These are phyloP conservation scores for Proctacanthus coquilletti DNA, from an alignment of 1,140 invertebrate species.

Conservation along the genomic window DNA sequence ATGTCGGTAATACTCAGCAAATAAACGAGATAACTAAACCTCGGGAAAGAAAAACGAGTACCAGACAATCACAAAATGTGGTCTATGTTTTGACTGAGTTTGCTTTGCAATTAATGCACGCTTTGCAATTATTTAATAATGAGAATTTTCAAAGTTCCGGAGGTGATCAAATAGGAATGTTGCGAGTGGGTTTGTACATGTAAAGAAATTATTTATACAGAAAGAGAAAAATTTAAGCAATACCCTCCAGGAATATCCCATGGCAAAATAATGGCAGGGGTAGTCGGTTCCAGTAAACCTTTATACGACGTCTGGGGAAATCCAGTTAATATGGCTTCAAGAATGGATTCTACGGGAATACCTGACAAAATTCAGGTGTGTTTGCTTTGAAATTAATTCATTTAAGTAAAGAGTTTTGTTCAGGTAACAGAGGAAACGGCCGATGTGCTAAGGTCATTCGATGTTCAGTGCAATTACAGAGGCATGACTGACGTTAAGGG, in stretches of 20 bases:
- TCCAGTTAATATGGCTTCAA: slow-evolving; percentile 84
- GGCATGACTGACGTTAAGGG: slow-evolving; percentile 62
- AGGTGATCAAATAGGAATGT: slow-evolving; percentile 37
- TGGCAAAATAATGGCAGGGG: slow-evolving; percentile 76
- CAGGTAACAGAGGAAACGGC: slow-evolving; percentile 61
- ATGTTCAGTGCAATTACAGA: slow-evolving; percentile 49
- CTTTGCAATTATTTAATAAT: slow-evolving; percentile 20
- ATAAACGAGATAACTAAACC: neutral
- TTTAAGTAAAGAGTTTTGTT: too few relatives aligned
- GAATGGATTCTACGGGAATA: slow-evolving; percentile 76
- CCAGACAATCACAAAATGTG: slow-evolving; percentile 27
- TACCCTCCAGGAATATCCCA: slow-evolving; percentile 47
- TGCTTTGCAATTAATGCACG: slow-evolving; percentile 25
- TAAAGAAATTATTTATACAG: too few relatives aligned
- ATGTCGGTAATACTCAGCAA: too few relatives aligned
- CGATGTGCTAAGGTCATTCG: slow-evolving; percentile 45
- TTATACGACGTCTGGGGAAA: slow-evolving; percentile 81
- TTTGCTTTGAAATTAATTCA: slow-evolving; percentile 3
- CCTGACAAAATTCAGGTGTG: slow-evolving; percentile 62
- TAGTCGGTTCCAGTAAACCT: slow-evolving; percentile 78
- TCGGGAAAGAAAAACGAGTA: slow-evolving; percentile 8
- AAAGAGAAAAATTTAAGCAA: neutral
- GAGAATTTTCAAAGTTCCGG: slow-evolving; percentile 29
- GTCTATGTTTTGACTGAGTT: slow-evolving; percentile 45
- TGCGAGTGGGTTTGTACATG: slow-evolving; percentile 32